Conservation (phyloP, 2,113 vertebrate species). For the Asarcornis scutulata region DNA sequence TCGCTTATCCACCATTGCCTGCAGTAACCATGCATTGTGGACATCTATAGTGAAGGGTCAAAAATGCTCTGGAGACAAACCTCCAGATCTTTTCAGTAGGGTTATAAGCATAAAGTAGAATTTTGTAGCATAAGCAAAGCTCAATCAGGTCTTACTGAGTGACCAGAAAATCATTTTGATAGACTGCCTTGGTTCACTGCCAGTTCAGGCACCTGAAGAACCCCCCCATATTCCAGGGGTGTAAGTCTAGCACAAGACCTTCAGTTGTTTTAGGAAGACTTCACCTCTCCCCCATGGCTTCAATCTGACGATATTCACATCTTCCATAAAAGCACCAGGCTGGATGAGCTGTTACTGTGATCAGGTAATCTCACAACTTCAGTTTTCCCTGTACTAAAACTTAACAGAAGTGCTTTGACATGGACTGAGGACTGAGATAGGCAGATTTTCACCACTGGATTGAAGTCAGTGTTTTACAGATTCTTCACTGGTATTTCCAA, state of each 20-base stretch:
- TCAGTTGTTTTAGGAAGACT: not conserved
- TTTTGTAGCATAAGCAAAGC: not conserved
- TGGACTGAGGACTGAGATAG: not conserved
- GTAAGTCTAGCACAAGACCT: not conserved
- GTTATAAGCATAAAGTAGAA: not conserved
- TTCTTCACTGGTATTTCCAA: not conserved
- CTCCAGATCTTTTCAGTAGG: not conserved
- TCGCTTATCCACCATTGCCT: not conserved
- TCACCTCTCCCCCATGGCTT: not conserved
- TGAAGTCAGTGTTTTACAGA: not conserved
- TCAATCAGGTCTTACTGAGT: not conserved
- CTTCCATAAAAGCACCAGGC: not conserved
- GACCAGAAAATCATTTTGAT: not conserved
- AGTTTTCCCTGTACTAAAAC: not conserved
- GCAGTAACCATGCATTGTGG: not conserved
- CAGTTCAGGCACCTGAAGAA: not conserved
- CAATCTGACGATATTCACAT: not conserved
- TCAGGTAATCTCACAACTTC: not conserved
- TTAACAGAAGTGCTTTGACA: not conserved
- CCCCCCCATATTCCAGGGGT: no score
- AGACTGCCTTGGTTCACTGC: not conserved
- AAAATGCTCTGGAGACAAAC: not conserved
- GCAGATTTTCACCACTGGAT: not conserved
- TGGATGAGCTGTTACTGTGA: not conserved
- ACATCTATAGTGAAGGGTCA: not conserved